These are phyloP conservation scores for Drosophila tsacasi DNA, from an alignment of 1,140 invertebrate species.

Conservation along the genomic window DNA sequence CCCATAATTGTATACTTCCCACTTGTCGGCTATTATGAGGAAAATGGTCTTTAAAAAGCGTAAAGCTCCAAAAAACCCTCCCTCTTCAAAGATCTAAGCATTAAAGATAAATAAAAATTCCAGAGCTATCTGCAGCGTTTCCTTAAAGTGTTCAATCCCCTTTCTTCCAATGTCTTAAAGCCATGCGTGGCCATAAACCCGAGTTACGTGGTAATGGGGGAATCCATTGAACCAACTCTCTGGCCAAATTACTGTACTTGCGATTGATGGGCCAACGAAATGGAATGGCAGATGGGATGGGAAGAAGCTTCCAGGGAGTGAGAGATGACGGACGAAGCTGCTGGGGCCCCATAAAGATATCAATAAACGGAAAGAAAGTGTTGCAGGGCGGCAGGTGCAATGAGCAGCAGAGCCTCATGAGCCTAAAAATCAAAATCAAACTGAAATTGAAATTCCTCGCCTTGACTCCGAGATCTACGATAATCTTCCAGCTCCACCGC, in stretches of 20 bases:
- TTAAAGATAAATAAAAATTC: not conserved
- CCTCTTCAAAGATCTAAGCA: not conserved
- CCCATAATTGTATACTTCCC: not conserved
- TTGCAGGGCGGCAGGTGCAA: conserved; percentile 46
- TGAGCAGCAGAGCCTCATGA: no score
- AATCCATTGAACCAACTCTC: conserved; percentile 40
- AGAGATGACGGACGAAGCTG: not conserved
- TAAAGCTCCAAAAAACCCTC: not conserved
- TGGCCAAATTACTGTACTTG: conserved; percentile 76
- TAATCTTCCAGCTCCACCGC: conserved; percentile 29
- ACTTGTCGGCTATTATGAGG: not conserved
- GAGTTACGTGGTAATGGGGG: conserved; percentile 80
- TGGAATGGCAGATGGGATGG: conserved; percentile 30
- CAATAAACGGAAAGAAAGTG: conserved; percentile 59
- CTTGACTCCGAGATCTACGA: conserved; percentile 18
- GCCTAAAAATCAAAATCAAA: not conserved
- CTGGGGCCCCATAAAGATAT: conserved; percentile 24
- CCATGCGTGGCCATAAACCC: conserved; percentile 57
- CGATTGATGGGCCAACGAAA: conserved; percentile 52
- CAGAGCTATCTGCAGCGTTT: not conserved
- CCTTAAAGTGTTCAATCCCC: conserved; percentile 10
- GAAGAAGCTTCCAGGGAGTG: not conserved
- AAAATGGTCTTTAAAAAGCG: not conserved
- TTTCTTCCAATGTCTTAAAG: conserved; percentile 9
- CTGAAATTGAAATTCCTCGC: conserved; percentile 52